Conservation (phyloP, 2,888 invertebrate species). For the Hipparchia sbordonii region DNA sequence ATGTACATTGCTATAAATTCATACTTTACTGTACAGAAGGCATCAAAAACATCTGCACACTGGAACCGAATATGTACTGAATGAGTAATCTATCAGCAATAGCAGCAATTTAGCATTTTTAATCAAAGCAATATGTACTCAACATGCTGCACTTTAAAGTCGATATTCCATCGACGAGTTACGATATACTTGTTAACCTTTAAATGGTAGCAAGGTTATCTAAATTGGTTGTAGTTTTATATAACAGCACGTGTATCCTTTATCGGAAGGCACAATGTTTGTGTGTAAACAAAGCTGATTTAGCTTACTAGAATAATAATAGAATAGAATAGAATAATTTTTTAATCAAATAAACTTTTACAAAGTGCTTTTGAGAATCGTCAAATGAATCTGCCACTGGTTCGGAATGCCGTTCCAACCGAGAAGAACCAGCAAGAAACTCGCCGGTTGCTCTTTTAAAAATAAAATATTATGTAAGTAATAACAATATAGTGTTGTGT, state of each 20-base stretch:
- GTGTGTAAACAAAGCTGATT: constrained; percentile 16
- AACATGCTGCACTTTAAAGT: background rate
- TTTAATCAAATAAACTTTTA: no score
- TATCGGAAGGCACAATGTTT: constrained; percentile 16
- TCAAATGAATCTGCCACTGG: no score
- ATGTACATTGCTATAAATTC: no score
- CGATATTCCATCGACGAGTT: constrained; percentile 1
- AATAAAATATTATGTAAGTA: no score
- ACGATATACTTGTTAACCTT: constrained; percentile 23
- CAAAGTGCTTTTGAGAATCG: no score
- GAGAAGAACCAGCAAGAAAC: no score
- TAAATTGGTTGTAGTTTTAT: constrained; percentile 22
- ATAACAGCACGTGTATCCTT: constrained; percentile 20
- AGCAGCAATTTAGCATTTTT: background rate
- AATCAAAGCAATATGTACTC: constrained; percentile 1
- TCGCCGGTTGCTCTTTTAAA: no score
- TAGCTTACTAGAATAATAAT: background rate
- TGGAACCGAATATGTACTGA: constrained; percentile 11
- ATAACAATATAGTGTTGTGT: no score
- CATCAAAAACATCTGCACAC: constrained; percentile 7
- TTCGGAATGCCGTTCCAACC: no score
- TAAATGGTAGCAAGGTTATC: constrained; percentile 29
- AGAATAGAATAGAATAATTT: no score
- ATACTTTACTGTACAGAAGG: background rate
- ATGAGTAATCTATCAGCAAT: constrained; percentile 2